These are phyloP conservation scores for Podarcis muralis DNA, from an alignment of 2,113 vertebrate genomes.

Conservation along the genomic window DNA sequence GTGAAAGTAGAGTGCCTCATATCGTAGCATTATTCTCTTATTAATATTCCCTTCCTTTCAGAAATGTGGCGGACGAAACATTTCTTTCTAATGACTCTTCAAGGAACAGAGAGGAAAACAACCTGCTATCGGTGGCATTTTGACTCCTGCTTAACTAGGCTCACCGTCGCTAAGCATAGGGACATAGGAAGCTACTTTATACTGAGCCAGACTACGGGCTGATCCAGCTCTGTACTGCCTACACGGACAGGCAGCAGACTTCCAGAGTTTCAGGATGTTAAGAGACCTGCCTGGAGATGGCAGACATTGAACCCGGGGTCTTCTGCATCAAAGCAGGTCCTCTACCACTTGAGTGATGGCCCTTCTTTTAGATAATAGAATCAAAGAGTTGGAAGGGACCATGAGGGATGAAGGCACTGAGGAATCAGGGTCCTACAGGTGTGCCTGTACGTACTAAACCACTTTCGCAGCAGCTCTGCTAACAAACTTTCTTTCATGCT, in stretches of 20 bases:
- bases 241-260: too few species aligned
- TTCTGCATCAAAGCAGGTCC: too few species aligned
- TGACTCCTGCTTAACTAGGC: neutral
- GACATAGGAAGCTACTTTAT: too few species aligned
- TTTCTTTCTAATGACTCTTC: constrained; percentile 55
- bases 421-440: rapidly evolving
- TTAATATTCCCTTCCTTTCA: constrained; percentile 31
- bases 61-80: constrained; percentile 10
- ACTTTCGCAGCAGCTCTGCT: constrained; percentile 27
- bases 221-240: too few species aligned
- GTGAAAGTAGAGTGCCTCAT: constrained; percentile 53
- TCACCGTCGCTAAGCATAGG: neutral
- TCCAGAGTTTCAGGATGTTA: too few species aligned
- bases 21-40: constrained; percentile 53
- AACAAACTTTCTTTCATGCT: neutral
- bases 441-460: rapidly evolving
- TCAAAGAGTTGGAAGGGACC: too few species aligned
- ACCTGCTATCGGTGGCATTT: neutral
- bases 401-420: neutral
- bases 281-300: too few species aligned
- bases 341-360: too few species aligned
- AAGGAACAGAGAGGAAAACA: neutral
- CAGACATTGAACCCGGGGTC: too few species aligned
- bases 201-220: too few species aligned
- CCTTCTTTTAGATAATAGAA: too few species aligned